Base-by-base conservation (phyloP, 2,888 invertebrate genomes). In the Acanthacorydalis orientalis region DNA sequence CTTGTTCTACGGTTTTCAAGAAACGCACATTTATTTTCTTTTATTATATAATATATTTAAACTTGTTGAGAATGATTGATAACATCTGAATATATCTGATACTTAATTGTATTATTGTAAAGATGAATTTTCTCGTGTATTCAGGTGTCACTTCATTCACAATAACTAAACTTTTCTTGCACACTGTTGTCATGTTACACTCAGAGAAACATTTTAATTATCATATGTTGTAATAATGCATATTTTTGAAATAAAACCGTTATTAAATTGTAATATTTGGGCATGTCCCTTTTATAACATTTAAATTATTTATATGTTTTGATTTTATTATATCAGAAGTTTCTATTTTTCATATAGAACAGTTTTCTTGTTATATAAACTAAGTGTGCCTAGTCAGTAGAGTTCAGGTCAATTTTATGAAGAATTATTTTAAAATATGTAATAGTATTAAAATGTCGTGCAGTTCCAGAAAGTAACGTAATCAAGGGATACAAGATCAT, bases 381-480 rank as follows among this genome's bases (percentile, higher is more conserved):
- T 73, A 74, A 71, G 73, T 74, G 74, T 74, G 74, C 74, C 74
- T 74, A 74, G 74, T 74, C 73, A 73, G 70, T 73, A 73, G 72
- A 70, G 69, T 72, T 72, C 72, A 69, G 68, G 73, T 73, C 73
- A 74, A 73, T 71, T 72, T 69, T 69, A 70, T 56, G 57, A 59
- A 58, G 56, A 60, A 61, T 57, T 57, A 60, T 57, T 51, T 61
- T 57, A 53, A 59, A 53, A 53, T 55, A 51, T 49, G 48, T 49
- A 53, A 60, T 61, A 60, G 61, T 63, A 39, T 23, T 32, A 46
- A 31, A 38, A 46, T 31, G 16, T 46, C 15, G 61, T 62, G 62
- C 61, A 61, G 62, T 62, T 62, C 60, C 59, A 58, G 57, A 57
- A 55, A 37, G 14, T 37, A 37, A 37, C 14, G 37, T 37, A 41